Percentiles rank a stretch among this genome's conserved stretches.
phyloP scores from a whole-genome alignment of 2,113 vertebrate genomes.

The Calyptommatus sinebrachiatus region DNA sequence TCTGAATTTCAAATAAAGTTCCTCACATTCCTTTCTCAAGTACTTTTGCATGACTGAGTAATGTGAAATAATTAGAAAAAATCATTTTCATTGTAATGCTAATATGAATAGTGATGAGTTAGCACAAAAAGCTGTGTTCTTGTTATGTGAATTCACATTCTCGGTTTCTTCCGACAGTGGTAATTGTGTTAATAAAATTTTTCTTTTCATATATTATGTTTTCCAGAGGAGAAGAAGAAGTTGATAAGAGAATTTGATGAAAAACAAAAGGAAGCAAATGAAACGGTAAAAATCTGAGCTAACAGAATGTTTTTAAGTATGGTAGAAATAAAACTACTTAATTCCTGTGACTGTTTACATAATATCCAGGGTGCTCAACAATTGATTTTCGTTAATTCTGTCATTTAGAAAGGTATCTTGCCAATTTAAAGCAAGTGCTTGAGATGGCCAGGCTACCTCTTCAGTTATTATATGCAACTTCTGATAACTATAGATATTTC shows the following conservation, averaged over 20 bases:
- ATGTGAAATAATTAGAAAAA: not conserved
- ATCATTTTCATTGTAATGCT: not conserved
- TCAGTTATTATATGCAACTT: not conserved
- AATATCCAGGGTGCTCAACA: not conserved
- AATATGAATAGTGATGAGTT: not conserved
- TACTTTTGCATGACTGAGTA: not conserved
- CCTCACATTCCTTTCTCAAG: not conserved
- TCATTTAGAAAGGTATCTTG: not conserved
- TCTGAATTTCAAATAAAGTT: no score
- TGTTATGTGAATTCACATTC: not conserved
- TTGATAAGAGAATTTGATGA: constrained; percentile 88
- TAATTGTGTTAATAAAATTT: not conserved
- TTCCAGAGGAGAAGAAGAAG: constrained; percentile 90
- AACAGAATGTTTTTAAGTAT: not conserved
- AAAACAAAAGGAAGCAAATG: constrained; percentile 87
- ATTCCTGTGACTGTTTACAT: not conserved
- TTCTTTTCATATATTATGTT: constrained; percentile 39
- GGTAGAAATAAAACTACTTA: not conserved
- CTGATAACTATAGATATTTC: no score
- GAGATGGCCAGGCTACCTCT: not conserved
- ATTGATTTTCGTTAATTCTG: not conserved
- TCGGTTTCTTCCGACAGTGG: not conserved
- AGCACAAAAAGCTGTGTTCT: not conserved
- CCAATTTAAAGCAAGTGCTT: not conserved
- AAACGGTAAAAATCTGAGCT: constrained; percentile 78